Conservation (phyloP, 2,888 invertebrate genomes). For the Dendrolimus houi region DNA sequence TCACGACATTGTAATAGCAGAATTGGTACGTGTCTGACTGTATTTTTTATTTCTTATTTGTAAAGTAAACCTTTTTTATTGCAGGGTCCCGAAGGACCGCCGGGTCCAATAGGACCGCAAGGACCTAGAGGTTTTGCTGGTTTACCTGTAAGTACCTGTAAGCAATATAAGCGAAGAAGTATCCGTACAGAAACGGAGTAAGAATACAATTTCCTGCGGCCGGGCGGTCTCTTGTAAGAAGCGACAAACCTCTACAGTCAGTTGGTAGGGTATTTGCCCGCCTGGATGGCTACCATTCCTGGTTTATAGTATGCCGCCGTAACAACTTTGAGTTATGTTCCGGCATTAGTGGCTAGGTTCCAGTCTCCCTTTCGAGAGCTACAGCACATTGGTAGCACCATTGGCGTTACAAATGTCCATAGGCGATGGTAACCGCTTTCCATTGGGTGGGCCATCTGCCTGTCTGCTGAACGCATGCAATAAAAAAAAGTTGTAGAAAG, state of each 20-base stretch:
- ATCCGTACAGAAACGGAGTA: not conserved
- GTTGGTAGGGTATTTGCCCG: not conserved
- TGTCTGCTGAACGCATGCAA: not conserved
- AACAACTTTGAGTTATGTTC: not conserved
- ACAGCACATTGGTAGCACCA: not conserved
- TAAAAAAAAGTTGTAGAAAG: not conserved
- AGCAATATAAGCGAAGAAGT: not conserved
- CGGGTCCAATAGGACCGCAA: conserved; percentile 57
- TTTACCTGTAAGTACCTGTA: conserved; percentile 38
- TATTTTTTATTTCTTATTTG: too few relatives aligned
- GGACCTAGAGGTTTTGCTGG: conserved; percentile 69
- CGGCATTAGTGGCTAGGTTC: not conserved
- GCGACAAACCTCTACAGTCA: not conserved
- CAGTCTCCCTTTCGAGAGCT: not conserved
- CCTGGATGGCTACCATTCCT: not conserved
- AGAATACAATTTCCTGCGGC: not conserved
- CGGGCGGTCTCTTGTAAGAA: not conserved
- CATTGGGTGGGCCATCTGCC: not conserved
- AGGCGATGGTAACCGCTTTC: not conserved
- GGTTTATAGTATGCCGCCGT: not conserved
- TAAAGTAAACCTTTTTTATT: conserved; percentile 9
- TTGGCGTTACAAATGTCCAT: not conserved
- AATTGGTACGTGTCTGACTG: too few relatives aligned
- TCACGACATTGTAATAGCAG: too few relatives aligned
- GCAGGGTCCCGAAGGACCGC: conserved; percentile 65